These are phyloP conservation scores for Neosalanx taihuensis DNA, from an alignment of 2,797 vertebrate genomes.

Conservation along the genomic window DNA sequence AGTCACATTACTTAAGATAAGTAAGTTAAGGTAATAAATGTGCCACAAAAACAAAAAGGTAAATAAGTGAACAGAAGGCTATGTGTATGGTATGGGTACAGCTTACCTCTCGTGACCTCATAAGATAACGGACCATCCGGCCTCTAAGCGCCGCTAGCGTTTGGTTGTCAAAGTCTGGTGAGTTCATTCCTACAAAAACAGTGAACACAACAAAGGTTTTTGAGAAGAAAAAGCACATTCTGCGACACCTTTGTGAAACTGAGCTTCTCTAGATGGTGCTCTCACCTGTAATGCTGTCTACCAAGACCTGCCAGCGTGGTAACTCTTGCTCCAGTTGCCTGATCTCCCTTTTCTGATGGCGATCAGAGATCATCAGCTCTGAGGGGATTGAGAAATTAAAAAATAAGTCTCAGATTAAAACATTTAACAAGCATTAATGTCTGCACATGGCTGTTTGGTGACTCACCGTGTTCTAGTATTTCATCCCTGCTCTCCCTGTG, in stretches of 20 bases:
- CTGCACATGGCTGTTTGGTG: not conserved
- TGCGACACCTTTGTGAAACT: not conserved
- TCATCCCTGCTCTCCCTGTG: conserved; percentile 89
- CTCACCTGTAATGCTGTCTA: conserved; percentile 93
- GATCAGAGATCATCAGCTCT: conserved; percentile 93
- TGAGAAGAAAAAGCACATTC: not conserved
- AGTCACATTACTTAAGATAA: not conserved
- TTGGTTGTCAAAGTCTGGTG: conserved; percentile 96
- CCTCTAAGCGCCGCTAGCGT: conserved; percentile 90
- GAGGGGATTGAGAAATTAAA: conserved; percentile 8
- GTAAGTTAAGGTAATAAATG: not conserved
- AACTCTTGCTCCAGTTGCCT: conserved; percentile 92
- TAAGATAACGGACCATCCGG: conserved; percentile 95
- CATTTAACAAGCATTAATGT: not conserved
- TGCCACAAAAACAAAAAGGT: not conserved
- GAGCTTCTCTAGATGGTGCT: not conserved
- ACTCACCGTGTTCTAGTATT: conserved; percentile 91
- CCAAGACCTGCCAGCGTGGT: conserved; percentile 93
- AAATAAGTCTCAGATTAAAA: not conserved
- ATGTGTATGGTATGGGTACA: not conserved
- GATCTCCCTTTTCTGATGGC: conserved; percentile 93
- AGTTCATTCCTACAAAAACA: conserved; percentile 84
- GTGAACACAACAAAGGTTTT: not conserved
- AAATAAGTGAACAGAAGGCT: not conserved
- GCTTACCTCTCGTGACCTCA: conserved; percentile 91